Percentiles rank a stretch among this genome's conserved stretches.
Conservation (phyloP, 2,113 vertebrate genomes). For the Madoqua kirkii region DNA sequence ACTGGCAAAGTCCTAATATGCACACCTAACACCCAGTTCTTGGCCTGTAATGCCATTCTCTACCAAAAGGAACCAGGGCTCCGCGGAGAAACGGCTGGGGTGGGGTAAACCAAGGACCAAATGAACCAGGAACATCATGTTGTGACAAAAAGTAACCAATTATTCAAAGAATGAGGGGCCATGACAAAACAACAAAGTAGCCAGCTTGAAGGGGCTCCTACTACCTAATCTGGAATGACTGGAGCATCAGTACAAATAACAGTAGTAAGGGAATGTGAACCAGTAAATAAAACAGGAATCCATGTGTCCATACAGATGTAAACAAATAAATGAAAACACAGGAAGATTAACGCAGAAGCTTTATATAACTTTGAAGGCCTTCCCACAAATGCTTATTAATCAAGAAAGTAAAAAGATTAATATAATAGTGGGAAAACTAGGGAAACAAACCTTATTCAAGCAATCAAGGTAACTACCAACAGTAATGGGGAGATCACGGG, state of each 20-base stretch:
- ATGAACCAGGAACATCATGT: background rate
- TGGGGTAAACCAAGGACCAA: background rate
- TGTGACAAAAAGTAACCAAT: background rate
- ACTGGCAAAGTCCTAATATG: background rate
- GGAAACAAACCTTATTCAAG: background rate
- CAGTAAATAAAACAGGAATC: background rate
- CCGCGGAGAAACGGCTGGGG: background rate
- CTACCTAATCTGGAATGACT: background rate
- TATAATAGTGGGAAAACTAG: background rate
- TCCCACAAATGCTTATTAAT: background rate
- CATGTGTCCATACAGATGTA: background rate
- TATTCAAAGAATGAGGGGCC: background rate
- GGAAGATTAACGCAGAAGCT: background rate
- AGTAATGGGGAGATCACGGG: background rate
- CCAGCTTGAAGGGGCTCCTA: background rate
- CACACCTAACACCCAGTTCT: background rate
- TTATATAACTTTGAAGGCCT: background rate
- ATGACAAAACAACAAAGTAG: conserved; percentile 2
- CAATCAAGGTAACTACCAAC: background rate
- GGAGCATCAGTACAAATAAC: background rate
- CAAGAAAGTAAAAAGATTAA: conserved; percentile 1
- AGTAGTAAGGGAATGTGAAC: background rate
- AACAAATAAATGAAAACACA: background rate
- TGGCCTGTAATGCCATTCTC: background rate
- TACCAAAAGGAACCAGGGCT: background rate